Evolutionary conservation across 2,113 vertebrate species (phyloP), one percentile per base, ranked within the genome.

Genomic region (Otocyon megalotis): DNA sequence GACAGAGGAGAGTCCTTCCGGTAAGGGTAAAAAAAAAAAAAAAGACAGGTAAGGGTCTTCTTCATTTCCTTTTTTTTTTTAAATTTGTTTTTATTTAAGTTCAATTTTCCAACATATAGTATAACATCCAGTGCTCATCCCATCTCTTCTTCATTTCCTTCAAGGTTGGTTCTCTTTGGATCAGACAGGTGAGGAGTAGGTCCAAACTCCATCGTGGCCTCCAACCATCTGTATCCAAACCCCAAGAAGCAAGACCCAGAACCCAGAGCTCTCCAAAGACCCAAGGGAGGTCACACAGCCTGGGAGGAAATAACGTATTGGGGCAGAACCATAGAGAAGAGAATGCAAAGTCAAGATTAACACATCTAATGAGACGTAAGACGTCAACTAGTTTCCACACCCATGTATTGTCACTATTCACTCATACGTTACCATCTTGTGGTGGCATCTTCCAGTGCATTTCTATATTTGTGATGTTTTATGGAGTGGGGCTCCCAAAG

Each of bases 231-330:
- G 11, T n/a, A n/a, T 63, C 24, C 81, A 87, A 77, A 35, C 62
- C 48, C 32, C 12, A 58, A 9, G 37, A 56, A 65, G 43, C 8
- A 69, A 26, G 50, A 14, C 35, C 88, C 14, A 63, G 56, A 32
- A 62, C 12, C 20, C 8, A 63, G 54, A 72, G 56, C 3, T 58
- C 5, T 32, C 48, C 32, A 43, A 76, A 30, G 54, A 80, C 26
- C 26, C 5, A 32, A 26, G 11, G 22, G 0, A 1, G 17, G 48
- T 0, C 16, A 19, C 48, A 48, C 17, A n/a, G 32, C n/a, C 54
- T 74, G 48, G 28, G 35, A 76, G 9, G 12, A 63, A 43, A 85
- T 76, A 14, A 76, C 30, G 74, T 77, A 5, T 16, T 2, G 1
- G 43, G 72, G 26, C 74, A 30, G 43, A 77, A 50, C 43, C 43